Evolutionary conservation across 2,113 vertebrate species (phyloP).

Genomic region (Charina bottae): DNA sequence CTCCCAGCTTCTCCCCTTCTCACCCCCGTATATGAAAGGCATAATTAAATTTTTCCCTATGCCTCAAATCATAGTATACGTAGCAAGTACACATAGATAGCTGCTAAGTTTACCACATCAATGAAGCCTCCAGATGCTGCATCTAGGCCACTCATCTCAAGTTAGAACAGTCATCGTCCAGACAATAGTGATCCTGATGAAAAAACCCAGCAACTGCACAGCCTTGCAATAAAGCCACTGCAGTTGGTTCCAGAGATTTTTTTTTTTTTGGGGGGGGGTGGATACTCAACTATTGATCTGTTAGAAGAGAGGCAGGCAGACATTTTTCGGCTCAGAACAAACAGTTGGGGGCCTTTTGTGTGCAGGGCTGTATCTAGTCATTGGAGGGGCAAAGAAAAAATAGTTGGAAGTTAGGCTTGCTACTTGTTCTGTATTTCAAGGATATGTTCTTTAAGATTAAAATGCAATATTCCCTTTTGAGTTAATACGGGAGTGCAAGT

Average conservation of each 20-base stretch:
- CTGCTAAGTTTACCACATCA: slow-evolving; percentile 9
- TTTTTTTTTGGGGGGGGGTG: not conserved
- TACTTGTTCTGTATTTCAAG: not conserved
- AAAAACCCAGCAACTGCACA: fast-evolving
- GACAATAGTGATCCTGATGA: fast-evolving
- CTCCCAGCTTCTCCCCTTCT: not conserved
- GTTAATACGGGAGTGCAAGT: not conserved
- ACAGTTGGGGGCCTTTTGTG: not conserved
- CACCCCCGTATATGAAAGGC: not conserved
- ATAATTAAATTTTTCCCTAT: slow-evolving; percentile 16
- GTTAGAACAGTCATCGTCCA: not conserved
- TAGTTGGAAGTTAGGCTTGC: not conserved
- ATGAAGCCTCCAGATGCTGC: not conserved
- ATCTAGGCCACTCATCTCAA: not conserved
- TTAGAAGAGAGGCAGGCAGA: not conserved
- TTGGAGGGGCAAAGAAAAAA: not conserved
- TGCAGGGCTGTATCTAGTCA: not conserved
- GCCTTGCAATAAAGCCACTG: not conserved
- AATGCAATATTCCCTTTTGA: not conserved
- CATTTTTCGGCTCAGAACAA: not conserved
- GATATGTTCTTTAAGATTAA: not conserved
- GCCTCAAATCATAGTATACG: not conserved
- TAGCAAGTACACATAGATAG: not conserved
- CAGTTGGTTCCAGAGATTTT: not conserved
- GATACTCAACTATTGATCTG: not conserved